Evolutionary conservation across 2,888 invertebrate genomes (phyloP).

Genomic region (Himalopsyche tibetana): DNA sequence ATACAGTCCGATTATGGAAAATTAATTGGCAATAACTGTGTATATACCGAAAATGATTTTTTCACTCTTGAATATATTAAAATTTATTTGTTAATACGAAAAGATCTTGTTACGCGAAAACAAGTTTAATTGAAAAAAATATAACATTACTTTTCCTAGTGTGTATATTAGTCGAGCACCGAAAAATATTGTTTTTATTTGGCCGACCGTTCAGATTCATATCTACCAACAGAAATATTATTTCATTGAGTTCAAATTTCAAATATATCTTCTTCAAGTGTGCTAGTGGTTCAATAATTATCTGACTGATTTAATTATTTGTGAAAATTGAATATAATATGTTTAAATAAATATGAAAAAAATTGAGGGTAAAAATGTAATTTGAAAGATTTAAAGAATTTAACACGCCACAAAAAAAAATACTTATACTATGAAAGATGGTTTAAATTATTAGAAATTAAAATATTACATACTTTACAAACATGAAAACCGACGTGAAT

Average conservation of each 20-base stretch:
- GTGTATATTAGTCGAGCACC: not conserved
- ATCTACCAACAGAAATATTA: not conserved
- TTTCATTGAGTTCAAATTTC: not conserved
- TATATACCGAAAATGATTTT: not conserved
- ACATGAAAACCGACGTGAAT: not conserved
- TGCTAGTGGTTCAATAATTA: not conserved
- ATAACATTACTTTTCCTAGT: not conserved
- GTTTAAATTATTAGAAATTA: not conserved
- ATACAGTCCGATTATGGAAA: slow-evolving; percentile 39
- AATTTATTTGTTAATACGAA: not conserved
- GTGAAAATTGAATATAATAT: not conserved
- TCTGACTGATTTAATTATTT: slow-evolving; percentile 29
- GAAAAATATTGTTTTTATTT: slow-evolving; percentile 39
- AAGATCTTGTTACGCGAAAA: not conserved
- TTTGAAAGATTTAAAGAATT: too few relatives aligned
- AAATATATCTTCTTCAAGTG: not conserved
- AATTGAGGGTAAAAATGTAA: too few relatives aligned
- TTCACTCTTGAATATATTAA: not conserved
- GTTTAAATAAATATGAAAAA: too few relatives aligned
- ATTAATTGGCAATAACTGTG: not conserved
- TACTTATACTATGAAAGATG: not conserved
- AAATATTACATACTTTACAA: not conserved
- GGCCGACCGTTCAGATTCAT: slow-evolving; percentile 8
- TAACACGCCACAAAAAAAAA: too few relatives aligned
- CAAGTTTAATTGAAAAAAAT: not conserved